phyloP scores from a whole-genome alignment of 2,113 vertebrate species.

The Dasyprocta punctata region DNA sequence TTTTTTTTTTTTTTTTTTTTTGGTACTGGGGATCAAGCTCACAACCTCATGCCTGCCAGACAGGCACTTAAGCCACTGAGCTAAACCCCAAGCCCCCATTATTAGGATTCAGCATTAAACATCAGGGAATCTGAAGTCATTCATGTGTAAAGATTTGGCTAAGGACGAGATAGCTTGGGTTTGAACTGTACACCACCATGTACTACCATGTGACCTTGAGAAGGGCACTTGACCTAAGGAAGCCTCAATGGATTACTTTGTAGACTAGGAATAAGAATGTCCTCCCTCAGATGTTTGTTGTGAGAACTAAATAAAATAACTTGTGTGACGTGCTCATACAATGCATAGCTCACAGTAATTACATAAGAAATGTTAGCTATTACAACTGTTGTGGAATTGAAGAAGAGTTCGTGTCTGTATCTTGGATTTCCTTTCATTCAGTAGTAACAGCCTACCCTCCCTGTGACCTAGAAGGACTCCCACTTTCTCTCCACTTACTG shows the following conservation, averaged over 20 bases:
- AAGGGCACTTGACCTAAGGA: neutral
- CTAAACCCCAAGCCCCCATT: too few relatives aligned
- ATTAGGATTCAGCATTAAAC: neutral
- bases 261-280: neutral
- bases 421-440: neutral
- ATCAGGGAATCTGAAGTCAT: neutral
- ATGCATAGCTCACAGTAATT: neutral
- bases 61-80: too few relatives aligned
- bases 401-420: neutral
- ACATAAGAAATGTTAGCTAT: neutral
- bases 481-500: neutral
- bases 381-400: neutral
- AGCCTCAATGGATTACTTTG: neutral
- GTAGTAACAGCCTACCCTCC: neutral
- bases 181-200: neutral
- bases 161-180: neutral
- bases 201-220: neutral
- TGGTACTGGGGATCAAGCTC: too few relatives aligned
- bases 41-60: too few relatives aligned
- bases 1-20: too few relatives aligned
- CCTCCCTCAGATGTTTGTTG: neutral
- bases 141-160: neutral
- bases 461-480: neutral
- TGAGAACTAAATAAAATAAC: neutral
- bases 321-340: neutral